phyloP scores from a whole-genome alignment of 2,113 vertebrate species.

The Oceanites oceanicus region DNA sequence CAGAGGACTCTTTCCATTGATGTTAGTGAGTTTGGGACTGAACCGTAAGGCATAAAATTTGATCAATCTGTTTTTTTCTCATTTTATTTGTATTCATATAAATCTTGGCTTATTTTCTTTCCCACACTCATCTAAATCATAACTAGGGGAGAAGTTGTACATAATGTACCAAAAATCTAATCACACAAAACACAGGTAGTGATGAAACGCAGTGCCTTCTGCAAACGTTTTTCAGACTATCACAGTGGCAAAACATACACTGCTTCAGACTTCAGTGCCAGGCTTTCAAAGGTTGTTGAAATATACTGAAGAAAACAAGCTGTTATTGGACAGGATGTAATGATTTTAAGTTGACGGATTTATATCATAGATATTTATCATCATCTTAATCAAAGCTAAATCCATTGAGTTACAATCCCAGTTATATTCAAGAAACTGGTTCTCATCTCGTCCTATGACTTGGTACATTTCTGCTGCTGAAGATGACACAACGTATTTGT shows the following conservation, averaged over 20 bases:
- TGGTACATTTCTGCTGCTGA: neutral
- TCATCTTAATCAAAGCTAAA: neutral
- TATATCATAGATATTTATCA: neutral
- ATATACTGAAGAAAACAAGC: neutral
- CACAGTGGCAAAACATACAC: neutral
- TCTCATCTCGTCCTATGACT: neutral
- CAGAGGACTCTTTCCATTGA: neutral
- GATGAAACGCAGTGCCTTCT: neutral
- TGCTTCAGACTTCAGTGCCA: neutral
- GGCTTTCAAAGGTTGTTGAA: neutral
- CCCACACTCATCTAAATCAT: neutral
- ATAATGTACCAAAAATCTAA: neutral
- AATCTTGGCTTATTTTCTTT: neutral
- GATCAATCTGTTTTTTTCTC: neutral
- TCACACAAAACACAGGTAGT: neutral
- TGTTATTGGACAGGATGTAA: neutral
- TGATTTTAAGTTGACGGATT: neutral
- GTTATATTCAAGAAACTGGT: neutral
- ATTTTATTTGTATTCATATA: neutral
- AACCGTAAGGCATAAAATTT: neutral
- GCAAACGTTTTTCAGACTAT: neutral
- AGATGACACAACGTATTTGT: neutral
- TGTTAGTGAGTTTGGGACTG: neutral
- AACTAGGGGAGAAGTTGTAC: neutral
- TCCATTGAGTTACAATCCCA: neutral